Base-by-base conservation (phyloP, 92 coral and sea anemone genomes). In the Epizoanthus scotinus region DNA sequence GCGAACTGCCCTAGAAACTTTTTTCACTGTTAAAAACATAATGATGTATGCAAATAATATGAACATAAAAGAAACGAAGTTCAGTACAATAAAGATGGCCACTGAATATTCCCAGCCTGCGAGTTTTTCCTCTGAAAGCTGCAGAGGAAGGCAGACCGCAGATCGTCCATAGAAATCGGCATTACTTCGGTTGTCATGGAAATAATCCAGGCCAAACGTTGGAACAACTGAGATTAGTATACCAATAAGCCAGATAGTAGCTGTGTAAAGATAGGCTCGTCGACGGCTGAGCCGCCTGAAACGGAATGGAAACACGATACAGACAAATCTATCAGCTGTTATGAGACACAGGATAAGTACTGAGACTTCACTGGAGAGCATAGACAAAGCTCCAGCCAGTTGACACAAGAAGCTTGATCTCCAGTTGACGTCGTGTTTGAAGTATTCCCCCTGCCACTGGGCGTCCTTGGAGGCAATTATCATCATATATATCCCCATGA, bases 321-420 rank as follows among this genome's bases (percentile, higher is more conserved):
- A 87, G 60, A 91, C 63, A 40, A 92, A 69, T 28, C 97, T 73
- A 52, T 92, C 97, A 6, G 89, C 83, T 40, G 97, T 92, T 24
- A 92, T 92, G 2, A 92, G 40, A 13, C 94, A 82, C 40, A 92
- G 67, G 29, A 89, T 80, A 0, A 90, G 74, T 21, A 92, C 97
- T 3, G 97, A 92, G 0, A 85, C 92, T 56, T 92, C 97, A 40
- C 97, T 92, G 27, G 97, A 92, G 3, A 84, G 53, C 63, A 91
- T 78, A 5, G 97, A 92, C 29, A 92, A 29, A 2, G 82, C 82
- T 2, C 97, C 97, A 70, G 94, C 85, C 27, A 85, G 58, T 67
- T 64, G 72, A 42, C 97, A 92, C 6, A 81, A 57, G 18, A 27
- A 47, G 21, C 97, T 88, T n/a, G 88, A 79, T 55, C 97, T 82